phyloP scores from a whole-genome alignment of 2,888 invertebrate genomes.

The Drosophila flavopinicola region DNA sequence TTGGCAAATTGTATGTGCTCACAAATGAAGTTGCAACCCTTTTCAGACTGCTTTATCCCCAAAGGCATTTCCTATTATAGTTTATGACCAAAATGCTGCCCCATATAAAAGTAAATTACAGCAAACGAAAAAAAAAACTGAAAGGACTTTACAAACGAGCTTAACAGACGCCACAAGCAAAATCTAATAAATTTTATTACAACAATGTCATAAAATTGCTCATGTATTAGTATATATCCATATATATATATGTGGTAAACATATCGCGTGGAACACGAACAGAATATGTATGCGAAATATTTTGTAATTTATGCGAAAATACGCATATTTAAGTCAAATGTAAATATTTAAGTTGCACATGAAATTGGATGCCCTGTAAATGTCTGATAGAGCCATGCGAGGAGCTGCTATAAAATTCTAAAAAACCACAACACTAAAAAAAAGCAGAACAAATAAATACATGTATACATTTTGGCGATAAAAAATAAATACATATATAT shows the following conservation, averaged over 20 bases:
- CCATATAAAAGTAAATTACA: constrained; percentile 67
- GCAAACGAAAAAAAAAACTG: constrained; percentile 14
- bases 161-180: constrained; percentile 64
- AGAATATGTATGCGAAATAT: constrained; percentile 58
- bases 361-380: constrained; percentile 67
- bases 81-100: constrained; percentile 67
- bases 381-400: constrained; percentile 61
- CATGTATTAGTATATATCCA: constrained; percentile 7
- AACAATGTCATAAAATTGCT: constrained; percentile 71
- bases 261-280: constrained; percentile 65
- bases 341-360: constrained; percentile 76
- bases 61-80: constrained; percentile 68
- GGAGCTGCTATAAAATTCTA: constrained; percentile 61
- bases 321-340: constrained; percentile 77
- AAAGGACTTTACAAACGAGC: constrained; percentile 48
- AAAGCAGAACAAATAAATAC: constrained; percentile 10
- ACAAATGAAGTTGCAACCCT: constrained; percentile 30
- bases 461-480: constrained; percentile 28
- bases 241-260: constrained; percentile 25
- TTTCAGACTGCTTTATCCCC: constrained; percentile 37
- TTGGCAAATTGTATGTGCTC: constrained; percentile 21
- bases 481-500: constrained; percentile 41
- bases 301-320: constrained; percentile 76
- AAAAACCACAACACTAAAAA: constrained; percentile 42
- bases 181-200: constrained; percentile 77